phyloP scores from a whole-genome alignment of 2,797 vertebrate genomes.

The Buceros bicornis region DNA sequence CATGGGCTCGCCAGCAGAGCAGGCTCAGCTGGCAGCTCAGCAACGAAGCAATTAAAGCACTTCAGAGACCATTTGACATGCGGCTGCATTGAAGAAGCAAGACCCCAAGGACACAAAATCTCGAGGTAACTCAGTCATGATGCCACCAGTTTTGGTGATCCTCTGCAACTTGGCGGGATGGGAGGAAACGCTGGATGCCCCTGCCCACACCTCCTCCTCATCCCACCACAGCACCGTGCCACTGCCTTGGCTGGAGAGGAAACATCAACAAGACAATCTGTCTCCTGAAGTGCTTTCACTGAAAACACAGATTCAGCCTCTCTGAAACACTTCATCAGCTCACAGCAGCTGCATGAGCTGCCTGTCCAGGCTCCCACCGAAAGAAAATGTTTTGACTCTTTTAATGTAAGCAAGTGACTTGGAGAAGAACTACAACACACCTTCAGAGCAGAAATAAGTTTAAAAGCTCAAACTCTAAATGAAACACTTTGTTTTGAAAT shows the following conservation, averaged over 20 bases:
- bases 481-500: neutral
- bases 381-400: neutral
- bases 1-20: neutral
- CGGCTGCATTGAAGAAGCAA: rapidly evolving
- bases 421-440: neutral
- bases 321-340: neutral
- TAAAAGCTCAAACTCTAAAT: neutral
- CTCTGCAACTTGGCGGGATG: neutral
- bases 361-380: rapidly evolving
- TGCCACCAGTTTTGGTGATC: neutral
- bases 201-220: neutral
- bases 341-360: neutral
- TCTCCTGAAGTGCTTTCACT: neutral
- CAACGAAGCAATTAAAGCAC: neutral
- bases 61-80: neutral
- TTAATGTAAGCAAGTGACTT: neutral
- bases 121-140: neutral
- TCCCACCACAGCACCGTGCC: neutral
- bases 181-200: rapidly evolving
- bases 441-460: neutral
- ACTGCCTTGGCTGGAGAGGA: neutral
- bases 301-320: neutral
- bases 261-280: neutral
- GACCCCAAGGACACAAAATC: too few species aligned
- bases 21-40: rapidly evolving